Evolutionary conservation across 2,113 vertebrate species (phyloP), one percentile per base, ranked within the genome.

Genomic region (Dicentrarchus labrax): DNA sequence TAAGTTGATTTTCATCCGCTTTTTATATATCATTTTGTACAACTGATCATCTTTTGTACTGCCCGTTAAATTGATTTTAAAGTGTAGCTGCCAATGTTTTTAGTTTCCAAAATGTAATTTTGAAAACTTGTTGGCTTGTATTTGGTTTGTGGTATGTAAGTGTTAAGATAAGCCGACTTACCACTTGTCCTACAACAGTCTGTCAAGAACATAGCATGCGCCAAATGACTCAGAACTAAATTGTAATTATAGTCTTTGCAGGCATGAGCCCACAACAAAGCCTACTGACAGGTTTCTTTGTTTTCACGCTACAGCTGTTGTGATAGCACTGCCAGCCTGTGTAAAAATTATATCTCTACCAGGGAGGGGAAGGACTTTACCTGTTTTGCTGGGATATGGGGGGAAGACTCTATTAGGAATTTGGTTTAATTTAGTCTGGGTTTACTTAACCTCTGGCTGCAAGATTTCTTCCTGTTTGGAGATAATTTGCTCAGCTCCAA

Each of bases 201-300:
- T 80, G 73, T 88, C 76, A 66, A 61, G 67, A 85, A 69, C 69
- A 54, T 60, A 75, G 72, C 79, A 76, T 75, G 83, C 88, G 85
- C 74, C 84, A 92, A 89, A 86, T 90, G 86, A 90, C 62, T 88
- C 82, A 74, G 66, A 90, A 88, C 69, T 81, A 88, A 90, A 91
- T 88, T 62, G 76, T 91, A 91, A 93, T 90, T 83, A 91, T 70
- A 86, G 89, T 72, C 83, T 87, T 88, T 74, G 90, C 64, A 53
- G 86, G 72, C 75, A 39, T 72, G 80, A 87, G 78, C 74, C 83
- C 83, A 87, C 81, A 90, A 84, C 83, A 91, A 83, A 91, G 79
- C 75, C 69, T 62, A 45, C 77, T 62, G 84, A 89, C 73, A 82
- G 76, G 75, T 84, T 89, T 87, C 78, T 86, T 91, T 92, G 80